Conservation (phyloP, 2,797 vertebrate genomes). For the Alcedo atthis region DNA sequence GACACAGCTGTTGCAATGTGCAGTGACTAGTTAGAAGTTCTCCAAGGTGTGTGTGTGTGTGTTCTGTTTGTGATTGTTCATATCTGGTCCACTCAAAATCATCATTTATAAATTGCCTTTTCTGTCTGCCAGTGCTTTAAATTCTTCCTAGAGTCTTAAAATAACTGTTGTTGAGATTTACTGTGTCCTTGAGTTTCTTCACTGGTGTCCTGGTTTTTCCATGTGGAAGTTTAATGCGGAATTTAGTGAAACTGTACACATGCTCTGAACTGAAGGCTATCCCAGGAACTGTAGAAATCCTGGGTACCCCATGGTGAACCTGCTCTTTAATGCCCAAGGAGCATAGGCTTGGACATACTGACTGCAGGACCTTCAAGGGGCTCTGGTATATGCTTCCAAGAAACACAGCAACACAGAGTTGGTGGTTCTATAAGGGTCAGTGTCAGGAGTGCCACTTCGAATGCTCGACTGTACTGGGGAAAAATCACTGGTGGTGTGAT, state of each 20-base stretch:
- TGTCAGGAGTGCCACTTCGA: too few relatives aligned
- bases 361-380: background rate
- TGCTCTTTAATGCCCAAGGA: background rate
- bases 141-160: background rate
- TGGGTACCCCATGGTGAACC: background rate
- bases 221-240: background rate
- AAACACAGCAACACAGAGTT: rapidly evolving
- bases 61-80: background rate
- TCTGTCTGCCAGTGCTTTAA: background rate
- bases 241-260: background rate
- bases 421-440: background rate
- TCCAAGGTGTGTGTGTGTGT: background rate
- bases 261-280: background rate
- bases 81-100: background rate
- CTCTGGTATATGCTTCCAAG: background rate
- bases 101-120: background rate
- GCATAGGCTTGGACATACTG: background rate
- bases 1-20: background rate
- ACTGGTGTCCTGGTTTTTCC: background rate
- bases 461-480: background rate
- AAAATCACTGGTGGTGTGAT: background rate
- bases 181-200: background rate
- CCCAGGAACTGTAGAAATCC: background rate
- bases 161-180: background rate
- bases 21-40: background rate